These are phyloP conservation scores for Leptinotarsa tumamoca DNA, from an alignment of 2,888 invertebrate species.

Conservation along the genomic window DNA sequence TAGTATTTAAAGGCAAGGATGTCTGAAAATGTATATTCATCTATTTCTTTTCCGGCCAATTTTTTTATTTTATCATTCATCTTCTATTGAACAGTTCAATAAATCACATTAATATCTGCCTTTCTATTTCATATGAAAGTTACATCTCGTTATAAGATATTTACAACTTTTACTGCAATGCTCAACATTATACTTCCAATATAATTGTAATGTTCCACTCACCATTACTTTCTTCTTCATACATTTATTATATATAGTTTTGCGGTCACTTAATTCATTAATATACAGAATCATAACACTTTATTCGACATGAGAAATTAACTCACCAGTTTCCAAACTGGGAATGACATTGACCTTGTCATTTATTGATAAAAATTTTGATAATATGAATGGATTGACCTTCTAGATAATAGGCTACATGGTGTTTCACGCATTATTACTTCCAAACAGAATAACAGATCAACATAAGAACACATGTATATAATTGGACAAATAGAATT, in stretches of 20 bases:
- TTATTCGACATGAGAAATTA: not conserved
- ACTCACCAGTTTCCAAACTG: conserved; percentile 11
- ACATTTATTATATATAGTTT: not conserved
- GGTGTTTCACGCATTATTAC: too few species aligned
- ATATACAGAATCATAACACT: not conserved
- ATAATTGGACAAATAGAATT: too few species aligned
- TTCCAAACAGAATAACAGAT: too few species aligned
- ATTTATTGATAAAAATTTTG: not conserved
- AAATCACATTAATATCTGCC: too few species aligned
- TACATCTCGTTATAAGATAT: not conserved
- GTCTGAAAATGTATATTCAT: too few species aligned
- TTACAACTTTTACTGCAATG: not conserved
- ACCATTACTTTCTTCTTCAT: not conserved
- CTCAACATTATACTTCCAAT: not conserved
- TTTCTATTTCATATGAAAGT: not conserved
- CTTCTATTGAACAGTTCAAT: too few species aligned
- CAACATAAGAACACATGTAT: too few species aligned
- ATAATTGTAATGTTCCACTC: not conserved
- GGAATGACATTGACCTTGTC: conserved; percentile 2
- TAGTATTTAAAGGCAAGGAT: too few species aligned
- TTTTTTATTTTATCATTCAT: too few species aligned
- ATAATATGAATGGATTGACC: conserved; percentile 1
- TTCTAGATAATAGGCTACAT: not conserved
- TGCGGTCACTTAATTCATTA: not conserved
- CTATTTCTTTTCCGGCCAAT: too few species aligned